Evolutionary conservation across 2,113 vertebrate species (phyloP), one percentile per base, ranked within the genome.

Genomic region (Terrapene triunguis): DNA sequence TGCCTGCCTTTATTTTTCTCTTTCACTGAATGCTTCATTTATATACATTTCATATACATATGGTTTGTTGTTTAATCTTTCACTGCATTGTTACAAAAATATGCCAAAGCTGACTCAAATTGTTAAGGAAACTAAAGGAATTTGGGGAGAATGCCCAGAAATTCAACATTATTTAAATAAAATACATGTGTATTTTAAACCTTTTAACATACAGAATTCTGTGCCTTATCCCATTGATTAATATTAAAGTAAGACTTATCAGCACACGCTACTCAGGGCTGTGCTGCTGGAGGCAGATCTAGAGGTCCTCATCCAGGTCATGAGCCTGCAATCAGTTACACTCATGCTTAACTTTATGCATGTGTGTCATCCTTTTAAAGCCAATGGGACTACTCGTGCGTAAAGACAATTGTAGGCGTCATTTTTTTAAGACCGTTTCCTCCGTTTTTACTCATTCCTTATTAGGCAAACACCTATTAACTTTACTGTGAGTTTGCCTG

Each of bases 31-130:
- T 95, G 85, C 95, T 97, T 95, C 85, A 92, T 97, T 97, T 97
- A 96, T 93, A 96, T 97, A 90, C 82, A 62, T 95, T 97, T 96
- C 78, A 88, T 91, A 96, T 97, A 96, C 96, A 97, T 97, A 94
- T 97, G 97, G 96, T 95, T 95, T 97, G 97, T 97, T 95, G 93
- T 97, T 97, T 98, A 97, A 96, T 96, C 97, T 95, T 96, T 59
- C 3, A 0, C 92, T 97, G 95, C 90, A 87, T 97, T 96, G 97
- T 96, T 97, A 96, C 89, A 96, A 81, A 98, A 91, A 95, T 97
- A 97, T 97, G 97, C 95, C 97, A 97, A 96, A 97, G 96, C 97
- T 98, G 97, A 98, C 97, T 97, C 97, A 97, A 98, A 96, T 97
- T 97, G 96, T 96, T 96, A 96, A 97, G 95, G 96, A 97, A 97